A percentile compares a stretch with the other conserved stretches of the same genome.
These are phyloP conservation scores for Crocidura indochinensis DNA, from an alignment of 2,797 vertebrate genomes.

Conservation along the genomic window DNA sequence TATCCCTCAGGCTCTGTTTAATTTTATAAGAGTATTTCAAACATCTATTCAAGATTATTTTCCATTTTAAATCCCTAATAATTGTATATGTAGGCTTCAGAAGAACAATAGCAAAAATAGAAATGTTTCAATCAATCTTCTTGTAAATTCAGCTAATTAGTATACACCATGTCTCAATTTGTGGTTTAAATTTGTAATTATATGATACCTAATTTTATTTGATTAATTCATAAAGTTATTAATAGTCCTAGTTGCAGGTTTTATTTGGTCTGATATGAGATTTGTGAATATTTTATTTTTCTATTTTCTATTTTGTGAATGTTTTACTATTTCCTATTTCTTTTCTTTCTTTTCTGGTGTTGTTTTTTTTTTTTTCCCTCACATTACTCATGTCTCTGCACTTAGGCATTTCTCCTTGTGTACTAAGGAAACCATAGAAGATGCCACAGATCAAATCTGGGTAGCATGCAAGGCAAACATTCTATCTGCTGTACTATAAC, in stretches of 20 bases:
- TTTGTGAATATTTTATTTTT: too few species aligned
- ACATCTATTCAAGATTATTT: background rate
- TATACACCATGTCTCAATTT: too few species aligned
- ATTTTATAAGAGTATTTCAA: background rate
- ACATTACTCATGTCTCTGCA: background rate
- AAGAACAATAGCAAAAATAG: background rate
- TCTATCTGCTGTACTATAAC: background rate
- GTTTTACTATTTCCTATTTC: background rate
- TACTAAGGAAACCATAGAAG: too few species aligned
- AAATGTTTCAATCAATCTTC: background rate
- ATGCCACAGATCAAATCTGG: too few species aligned
- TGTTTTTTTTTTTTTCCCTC: too few species aligned
- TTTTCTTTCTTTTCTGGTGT: background rate
- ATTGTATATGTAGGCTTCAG: background rate
- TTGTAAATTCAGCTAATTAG: background rate
- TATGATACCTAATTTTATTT: background rate
- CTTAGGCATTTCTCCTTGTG: too few species aligned
- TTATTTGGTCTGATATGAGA: too few species aligned
- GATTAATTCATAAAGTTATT: too few species aligned
- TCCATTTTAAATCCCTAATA: background rate
- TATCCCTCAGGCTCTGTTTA: background rate
- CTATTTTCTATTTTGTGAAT: too few species aligned
- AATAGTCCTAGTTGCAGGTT: too few species aligned
- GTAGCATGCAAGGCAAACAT: too few species aligned
- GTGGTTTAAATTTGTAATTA: slow-evolving; percentile 1